These are phyloP conservation scores for Salvelinus namaycush DNA, from an alignment of 2,113 vertebrate species.

Conservation along the genomic window DNA sequence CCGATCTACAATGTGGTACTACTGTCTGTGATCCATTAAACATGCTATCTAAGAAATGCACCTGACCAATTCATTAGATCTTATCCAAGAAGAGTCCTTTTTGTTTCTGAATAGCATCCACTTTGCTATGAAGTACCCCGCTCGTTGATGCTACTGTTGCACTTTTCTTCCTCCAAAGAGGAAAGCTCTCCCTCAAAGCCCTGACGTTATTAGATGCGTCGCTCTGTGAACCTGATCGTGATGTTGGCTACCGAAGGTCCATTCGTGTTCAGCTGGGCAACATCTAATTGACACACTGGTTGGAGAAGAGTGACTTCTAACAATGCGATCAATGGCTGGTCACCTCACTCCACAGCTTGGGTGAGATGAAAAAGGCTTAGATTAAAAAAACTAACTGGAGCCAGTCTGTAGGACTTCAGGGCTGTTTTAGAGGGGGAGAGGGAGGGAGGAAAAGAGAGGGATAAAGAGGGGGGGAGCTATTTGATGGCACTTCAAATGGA, in stretches of 20 bases:
- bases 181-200: background rate
- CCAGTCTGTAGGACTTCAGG: conserved; percentile 36
- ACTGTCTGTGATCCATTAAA: too few species aligned
- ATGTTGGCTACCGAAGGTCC: too few species aligned
- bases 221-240: too few species aligned
- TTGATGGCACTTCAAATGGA: conserved; percentile 47
- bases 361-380: conserved; percentile 8
- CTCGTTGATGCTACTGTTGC: too few species aligned
- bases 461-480: conserved; percentile 4
- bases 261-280: too few species aligned
- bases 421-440: conserved; percentile 14
- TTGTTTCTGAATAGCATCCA: background rate
- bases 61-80: background rate
- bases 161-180: background rate
- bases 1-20: too few species aligned
- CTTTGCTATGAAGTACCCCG: too few species aligned
- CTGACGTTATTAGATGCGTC: too few species aligned
- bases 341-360: background rate
- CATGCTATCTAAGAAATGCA: too few species aligned
- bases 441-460: background rate
- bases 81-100: background rate
- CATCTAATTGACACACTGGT: too few species aligned
- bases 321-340: too few species aligned
- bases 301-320: too few species aligned
- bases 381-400: conserved; percentile 37